These are phyloP conservation scores for Labia minor DNA, from an alignment of 2,888 invertebrate genomes.

Conservation along the genomic window DNA sequence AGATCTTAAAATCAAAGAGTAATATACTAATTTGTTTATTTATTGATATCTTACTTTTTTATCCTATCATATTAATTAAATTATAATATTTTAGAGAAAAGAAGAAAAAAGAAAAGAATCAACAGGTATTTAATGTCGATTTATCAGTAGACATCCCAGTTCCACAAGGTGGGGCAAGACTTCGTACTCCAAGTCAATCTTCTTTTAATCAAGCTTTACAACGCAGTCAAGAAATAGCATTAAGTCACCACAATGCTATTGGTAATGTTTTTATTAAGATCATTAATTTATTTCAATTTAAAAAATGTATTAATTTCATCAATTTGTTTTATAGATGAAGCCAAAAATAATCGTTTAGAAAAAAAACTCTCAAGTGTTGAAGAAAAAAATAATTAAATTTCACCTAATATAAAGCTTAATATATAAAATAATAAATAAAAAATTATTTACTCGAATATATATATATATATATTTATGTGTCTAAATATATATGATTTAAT, in stretches of 20 bases:
- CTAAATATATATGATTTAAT: too few species aligned
- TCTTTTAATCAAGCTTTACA: neutral
- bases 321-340: neutral
- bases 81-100: neutral
- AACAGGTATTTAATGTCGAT: neutral
- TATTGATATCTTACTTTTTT: neutral
- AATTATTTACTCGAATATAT: too few species aligned
- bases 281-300: neutral
- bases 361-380: neutral
- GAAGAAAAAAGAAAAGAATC: neutral
- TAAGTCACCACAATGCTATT: neutral
- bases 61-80: neutral
- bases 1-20: neutral
- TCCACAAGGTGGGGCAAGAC: neutral
- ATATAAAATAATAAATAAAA: too few species aligned
- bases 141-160: neutral
- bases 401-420: too few species aligned
- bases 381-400: neutral
- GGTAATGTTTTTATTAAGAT: neutral
- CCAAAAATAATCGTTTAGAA: neutral
- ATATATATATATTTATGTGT: too few species aligned
- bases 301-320: neutral
- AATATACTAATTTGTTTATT: neutral
- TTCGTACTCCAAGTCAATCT: neutral
- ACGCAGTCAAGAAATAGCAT: neutral